Evolutionary conservation across 2,888 invertebrate species (phyloP).

Genomic region (Incurvaria masculella): DNA sequence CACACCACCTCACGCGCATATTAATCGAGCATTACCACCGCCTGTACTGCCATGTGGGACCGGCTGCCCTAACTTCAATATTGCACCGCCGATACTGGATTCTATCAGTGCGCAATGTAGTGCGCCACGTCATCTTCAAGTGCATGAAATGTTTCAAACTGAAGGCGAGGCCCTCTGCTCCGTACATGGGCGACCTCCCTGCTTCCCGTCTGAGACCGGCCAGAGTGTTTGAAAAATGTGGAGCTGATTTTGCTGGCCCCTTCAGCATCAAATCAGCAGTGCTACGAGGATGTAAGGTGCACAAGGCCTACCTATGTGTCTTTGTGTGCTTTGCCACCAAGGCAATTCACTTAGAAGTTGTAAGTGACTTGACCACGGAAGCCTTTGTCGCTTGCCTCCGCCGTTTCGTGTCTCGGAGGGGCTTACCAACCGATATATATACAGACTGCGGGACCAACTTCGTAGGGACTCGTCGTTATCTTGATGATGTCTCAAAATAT

Average conservation of each 20-base stretch:
- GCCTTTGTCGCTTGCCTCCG: constrained; percentile 11
- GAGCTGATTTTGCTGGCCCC: constrained; percentile 1
- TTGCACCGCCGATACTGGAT: neutral
- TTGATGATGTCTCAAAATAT: constrained; percentile 3
- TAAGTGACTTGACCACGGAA: constrained; percentile 9
- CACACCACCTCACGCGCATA: neutral
- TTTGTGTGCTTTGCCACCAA: constrained; percentile 10
- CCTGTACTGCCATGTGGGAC: neutral
- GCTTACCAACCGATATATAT: neutral
- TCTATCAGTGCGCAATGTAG: neutral
- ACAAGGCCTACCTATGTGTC: constrained; percentile 6
- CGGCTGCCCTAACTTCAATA: neutral
- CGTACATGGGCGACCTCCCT: neutral
- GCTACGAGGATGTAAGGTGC: neutral
- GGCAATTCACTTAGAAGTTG: constrained; percentile 11
- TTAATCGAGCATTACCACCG: too few relatives aligned
- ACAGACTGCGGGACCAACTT: constrained; percentile 12
- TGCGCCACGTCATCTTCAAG: neutral
- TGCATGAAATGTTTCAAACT: neutral
- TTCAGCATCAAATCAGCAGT: neutral
- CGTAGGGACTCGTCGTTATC: constrained; percentile 8
- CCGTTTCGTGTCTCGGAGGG: constrained; percentile 10
- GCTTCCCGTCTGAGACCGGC: neutral
- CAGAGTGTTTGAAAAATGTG: neutral
- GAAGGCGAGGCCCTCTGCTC: neutral